These are phyloP conservation scores for Caerostris extrusa DNA, from an alignment of 1,140 invertebrate species.

Conservation along the genomic window DNA sequence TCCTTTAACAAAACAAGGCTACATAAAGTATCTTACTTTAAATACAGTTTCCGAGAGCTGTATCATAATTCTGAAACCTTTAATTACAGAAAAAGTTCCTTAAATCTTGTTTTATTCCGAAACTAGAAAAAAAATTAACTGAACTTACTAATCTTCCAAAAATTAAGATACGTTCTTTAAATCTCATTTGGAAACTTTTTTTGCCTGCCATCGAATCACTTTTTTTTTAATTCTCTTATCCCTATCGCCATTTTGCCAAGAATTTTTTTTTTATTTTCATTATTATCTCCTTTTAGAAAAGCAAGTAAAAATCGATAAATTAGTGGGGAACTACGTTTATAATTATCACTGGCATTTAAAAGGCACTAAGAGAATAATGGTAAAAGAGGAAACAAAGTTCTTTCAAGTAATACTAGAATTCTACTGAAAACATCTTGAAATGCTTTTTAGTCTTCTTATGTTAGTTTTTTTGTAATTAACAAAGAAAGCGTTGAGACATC, in stretches of 20 bases:
- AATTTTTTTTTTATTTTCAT: neutral
- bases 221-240: neutral
- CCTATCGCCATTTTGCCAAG: neutral
- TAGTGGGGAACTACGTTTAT: conserved; percentile 62
- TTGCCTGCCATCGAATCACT: neutral
- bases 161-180: conserved; percentile 52
- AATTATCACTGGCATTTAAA: conserved; percentile 40
- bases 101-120: neutral
- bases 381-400: neutral
- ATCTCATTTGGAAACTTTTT: conserved; percentile 38
- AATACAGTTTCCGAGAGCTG: neutral
- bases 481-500: neutral
- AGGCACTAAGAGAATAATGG: neutral
- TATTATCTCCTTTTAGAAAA: neutral
- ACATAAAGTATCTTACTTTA: neutral
- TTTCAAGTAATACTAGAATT: neutral
- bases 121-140: neutral
- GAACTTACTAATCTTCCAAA: conserved; percentile 29
- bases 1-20: neutral
- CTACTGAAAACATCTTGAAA: neutral
- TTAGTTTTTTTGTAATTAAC: neutral
- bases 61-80: neutral
- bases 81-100: neutral
- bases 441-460: neutral
- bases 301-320: conserved; percentile 54